Evolutionary conservation across 2,888 invertebrate species (phyloP).

Genomic region (Pseudeuparius sepicola): DNA sequence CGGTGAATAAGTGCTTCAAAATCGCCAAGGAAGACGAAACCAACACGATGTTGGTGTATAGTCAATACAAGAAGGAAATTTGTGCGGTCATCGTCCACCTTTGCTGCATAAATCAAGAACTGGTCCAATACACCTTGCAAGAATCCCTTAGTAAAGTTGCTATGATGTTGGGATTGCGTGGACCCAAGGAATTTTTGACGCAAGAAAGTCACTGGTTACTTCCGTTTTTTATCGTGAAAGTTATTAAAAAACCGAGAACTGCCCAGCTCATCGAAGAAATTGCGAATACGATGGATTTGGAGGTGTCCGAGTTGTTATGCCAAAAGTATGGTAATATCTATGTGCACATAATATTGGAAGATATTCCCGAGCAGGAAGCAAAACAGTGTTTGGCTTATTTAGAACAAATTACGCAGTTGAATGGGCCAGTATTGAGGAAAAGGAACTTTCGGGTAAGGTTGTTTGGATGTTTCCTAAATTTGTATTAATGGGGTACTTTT

Average conservation of each 20-base stretch:
- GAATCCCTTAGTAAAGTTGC: slow-evolving; percentile 51
- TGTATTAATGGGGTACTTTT: too few species aligned
- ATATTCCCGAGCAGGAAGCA: slow-evolving; percentile 42
- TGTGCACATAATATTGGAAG: slow-evolving; percentile 57
- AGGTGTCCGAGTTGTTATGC: slow-evolving; percentile 50
- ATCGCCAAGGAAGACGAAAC: slow-evolving; percentile 48
- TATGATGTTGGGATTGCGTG: slow-evolving; percentile 47
- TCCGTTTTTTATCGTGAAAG: slow-evolving; percentile 51
- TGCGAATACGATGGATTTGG: slow-evolving; percentile 47
- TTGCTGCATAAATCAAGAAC: slow-evolving; percentile 48
- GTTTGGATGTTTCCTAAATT: too few species aligned
- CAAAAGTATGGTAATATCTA: slow-evolving; percentile 62
- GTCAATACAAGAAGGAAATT: slow-evolving; percentile 50
- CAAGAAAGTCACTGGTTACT: slow-evolving; percentile 61
- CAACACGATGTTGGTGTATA: slow-evolving; percentile 41
- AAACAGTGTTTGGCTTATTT: slow-evolving; percentile 54
- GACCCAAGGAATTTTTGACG: slow-evolving; percentile 56
- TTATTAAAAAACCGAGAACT: slow-evolving; percentile 46
- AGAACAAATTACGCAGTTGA: slow-evolving; percentile 48
- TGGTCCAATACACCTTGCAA: slow-evolving; percentile 46
- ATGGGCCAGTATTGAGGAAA: slow-evolving; percentile 49
- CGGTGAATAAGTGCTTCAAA: slow-evolving; percentile 47
- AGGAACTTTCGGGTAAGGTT: slow-evolving; percentile 49
- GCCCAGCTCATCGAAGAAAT: slow-evolving; percentile 55
- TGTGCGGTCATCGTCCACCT: slow-evolving; percentile 47